Conservation (phyloP, 2,888 invertebrate genomes). For the Tineola bisselliella region DNA sequence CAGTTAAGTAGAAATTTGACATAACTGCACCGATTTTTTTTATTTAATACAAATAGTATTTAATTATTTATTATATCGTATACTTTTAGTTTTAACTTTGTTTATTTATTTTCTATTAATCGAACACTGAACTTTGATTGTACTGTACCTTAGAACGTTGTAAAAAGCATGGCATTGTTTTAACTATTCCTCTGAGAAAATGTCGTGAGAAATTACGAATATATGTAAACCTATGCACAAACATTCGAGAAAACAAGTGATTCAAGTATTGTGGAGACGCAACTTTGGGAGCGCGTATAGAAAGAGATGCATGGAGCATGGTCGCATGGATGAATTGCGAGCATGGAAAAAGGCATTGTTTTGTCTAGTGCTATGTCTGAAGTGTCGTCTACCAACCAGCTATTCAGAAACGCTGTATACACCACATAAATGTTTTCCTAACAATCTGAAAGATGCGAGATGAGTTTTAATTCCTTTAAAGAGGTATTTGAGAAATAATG, state of each 20-base stretch:
- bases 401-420: background rate
- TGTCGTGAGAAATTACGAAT: background rate
- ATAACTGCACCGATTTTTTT: too few species aligned
- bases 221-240: background rate
- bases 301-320: background rate
- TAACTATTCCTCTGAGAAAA: background rate
- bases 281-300: background rate
- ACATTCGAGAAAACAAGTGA: background rate
- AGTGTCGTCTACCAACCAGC: background rate
- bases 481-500: background rate
- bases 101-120: too few species aligned
- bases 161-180: background rate
- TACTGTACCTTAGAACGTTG: too few species aligned
- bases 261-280: background rate
- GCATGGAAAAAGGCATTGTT: background rate
- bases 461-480: background rate
- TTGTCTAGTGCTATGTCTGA: conserved; percentile 2
- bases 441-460: background rate
- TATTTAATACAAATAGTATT: too few species aligned
- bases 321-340: conserved; percentile 2
- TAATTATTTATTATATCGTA: too few species aligned
- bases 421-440: background rate
- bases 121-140: too few species aligned
- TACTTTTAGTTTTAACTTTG: too few species aligned
- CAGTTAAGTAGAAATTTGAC: too few species aligned